Evolutionary conservation across 2,888 invertebrate genomes (phyloP).

Genomic region (Caradrina kadenii): DNA sequence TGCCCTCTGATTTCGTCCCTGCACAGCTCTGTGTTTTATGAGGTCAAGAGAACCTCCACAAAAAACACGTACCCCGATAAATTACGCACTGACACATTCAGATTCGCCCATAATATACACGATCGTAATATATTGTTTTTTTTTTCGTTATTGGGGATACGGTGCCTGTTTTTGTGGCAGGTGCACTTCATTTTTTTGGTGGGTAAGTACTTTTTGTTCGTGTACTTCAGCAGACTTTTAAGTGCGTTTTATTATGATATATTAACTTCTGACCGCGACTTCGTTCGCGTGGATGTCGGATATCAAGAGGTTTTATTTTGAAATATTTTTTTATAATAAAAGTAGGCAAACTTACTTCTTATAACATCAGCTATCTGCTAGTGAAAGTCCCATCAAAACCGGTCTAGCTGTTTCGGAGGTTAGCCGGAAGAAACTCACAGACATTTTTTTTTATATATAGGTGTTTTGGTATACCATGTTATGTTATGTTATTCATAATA

Average conservation of each 20-base stretch:
- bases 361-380: no score
- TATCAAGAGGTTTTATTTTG: no score
- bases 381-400: no score
- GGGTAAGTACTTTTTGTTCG: conserved; percentile 47
- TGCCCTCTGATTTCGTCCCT: conserved; percentile 84
- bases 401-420: no score
- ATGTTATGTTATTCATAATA: no score
- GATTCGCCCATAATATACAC: conserved; percentile 88
- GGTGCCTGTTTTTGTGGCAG: conserved; percentile 66
- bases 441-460: no score
- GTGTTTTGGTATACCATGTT: no score
- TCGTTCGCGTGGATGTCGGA: no score
- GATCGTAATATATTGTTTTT: conserved; percentile 87
- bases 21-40: conserved; percentile 88
- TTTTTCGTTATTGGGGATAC: conserved; percentile 71
- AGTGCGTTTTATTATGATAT: conserved; percentile 17
- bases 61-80: conserved; percentile 88
- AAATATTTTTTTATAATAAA: no score
- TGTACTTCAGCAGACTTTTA: conserved; percentile 13
- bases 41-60: conserved; percentile 89
- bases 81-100: conserved; percentile 90
- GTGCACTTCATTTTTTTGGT: conserved; percentile 59
- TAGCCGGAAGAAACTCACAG: no score
- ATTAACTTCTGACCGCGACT: background rate
- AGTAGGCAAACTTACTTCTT: no score